These are phyloP conservation scores for Euphonia xanthogaster DNA, from an alignment of 2,797 vertebrate species.

Conservation along the genomic window DNA sequence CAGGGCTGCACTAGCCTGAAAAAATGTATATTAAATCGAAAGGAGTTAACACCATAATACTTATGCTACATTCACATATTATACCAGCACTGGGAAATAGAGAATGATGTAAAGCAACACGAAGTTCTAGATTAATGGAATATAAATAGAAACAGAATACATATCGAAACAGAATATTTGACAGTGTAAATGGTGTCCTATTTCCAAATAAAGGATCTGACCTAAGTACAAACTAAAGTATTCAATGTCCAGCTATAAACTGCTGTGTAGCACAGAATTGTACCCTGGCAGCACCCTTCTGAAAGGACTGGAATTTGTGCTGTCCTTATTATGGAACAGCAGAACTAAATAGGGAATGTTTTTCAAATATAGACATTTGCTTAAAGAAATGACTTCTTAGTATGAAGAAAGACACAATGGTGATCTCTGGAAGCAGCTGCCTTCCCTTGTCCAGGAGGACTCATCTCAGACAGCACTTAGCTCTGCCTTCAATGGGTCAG, in stretches of 20 bases:
- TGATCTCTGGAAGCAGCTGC: background rate
- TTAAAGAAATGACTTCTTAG: background rate
- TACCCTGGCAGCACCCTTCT: background rate
- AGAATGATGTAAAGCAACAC: background rate
- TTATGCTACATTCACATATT: background rate
- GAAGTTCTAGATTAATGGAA: background rate
- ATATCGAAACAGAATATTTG: background rate
- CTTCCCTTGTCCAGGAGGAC: background rate
- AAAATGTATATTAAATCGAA: background rate
- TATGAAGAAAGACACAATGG: background rate
- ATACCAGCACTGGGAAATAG: background rate
- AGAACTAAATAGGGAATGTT: background rate
- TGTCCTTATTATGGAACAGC: background rate
- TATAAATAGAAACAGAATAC: background rate
- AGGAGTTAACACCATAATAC: background rate
- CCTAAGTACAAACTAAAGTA: background rate
- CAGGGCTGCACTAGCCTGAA: background rate
- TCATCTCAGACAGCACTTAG: background rate
- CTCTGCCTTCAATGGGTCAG: background rate
- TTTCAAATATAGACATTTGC: background rate
- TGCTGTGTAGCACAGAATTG: background rate
- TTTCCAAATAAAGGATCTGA: background rate
- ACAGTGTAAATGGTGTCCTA: background rate
- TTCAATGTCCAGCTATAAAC: background rate
- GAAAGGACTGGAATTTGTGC: background rate